Base-by-base conservation (phyloP, 35 echinoderm and acorn worm species). In the Amphiura filiformis region DNA sequence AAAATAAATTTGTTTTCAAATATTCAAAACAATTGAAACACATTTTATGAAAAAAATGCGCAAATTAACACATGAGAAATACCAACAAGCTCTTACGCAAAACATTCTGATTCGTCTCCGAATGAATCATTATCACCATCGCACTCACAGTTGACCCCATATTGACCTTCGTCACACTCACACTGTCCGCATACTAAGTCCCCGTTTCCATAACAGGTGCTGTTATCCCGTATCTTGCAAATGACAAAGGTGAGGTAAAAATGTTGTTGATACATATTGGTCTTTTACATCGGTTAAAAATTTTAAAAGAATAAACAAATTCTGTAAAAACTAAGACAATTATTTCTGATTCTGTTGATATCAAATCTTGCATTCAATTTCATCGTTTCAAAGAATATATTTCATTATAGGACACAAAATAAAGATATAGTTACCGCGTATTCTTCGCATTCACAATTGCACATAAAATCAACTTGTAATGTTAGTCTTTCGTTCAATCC, bases 381-480 rank as follows among this genome's bases (percentile, higher is more conserved):
- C n/a, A n/a, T n/a, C n/a, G n/a, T n/a, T n/a, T n/a, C n/a, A n/a
- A n/a, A n/a, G n/a, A n/a, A n/a, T n/a, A n/a, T n/a, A n/a, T n/a
- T n/a, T n/a, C n/a, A n/a, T n/a, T n/a, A n/a, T n/a, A n/a, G n/a
- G n/a, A n/a, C n/a, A n/a, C n/a, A n/a, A n/a, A n/a, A n/a, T n/a
- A n/a, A n/a, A n/a, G n/a, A 52, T 52, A 52, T 11, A 7, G 20
- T 94, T 92, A 98, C 96, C 92, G 49, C 42, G 4, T 22, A 34
- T 17, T 57, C 84, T 86, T 98, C 91, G 80, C 96, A 98, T 22
- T 87, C 96, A 87, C 96, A 98, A 2, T 78, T 61, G 79, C 96
- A 98, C 11, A 82, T 65, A 20, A 91, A 80, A 17, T 92, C 86
- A 47, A 94, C 79, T 1, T 77, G 31, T 14, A 98, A 84, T 17